Conservation (phyloP, 2,797 vertebrate genomes). For the Ara ararauna region DNA sequence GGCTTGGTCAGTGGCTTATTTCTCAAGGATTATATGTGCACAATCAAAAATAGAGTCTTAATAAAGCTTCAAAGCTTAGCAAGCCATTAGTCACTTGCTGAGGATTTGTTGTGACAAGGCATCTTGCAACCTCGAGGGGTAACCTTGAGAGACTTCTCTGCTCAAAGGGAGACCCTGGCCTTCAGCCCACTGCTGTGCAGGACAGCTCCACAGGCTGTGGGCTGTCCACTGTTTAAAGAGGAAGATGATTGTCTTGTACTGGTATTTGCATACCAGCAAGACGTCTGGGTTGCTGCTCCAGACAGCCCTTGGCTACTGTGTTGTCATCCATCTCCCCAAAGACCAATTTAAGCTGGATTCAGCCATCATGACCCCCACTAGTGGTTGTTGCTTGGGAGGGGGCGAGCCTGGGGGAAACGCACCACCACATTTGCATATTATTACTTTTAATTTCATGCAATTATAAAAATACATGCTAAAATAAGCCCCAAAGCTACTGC, state of each 20-base stretch:
- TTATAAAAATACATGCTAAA: background rate
- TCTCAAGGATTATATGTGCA: background rate
- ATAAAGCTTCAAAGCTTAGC: background rate
- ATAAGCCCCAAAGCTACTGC: background rate
- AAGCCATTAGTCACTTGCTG: background rate
- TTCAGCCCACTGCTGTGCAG: fast-evolving
- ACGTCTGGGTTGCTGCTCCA: background rate
- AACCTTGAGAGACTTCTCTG: background rate
- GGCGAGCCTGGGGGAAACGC: background rate
- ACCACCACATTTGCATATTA: background rate
- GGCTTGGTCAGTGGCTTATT: background rate
- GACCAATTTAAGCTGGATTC: background rate
- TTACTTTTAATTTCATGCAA: background rate
- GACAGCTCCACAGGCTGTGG: background rate
- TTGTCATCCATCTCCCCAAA: background rate
- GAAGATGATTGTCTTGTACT: background rate
- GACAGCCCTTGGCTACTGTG: background rate
- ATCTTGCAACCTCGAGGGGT: background rate
- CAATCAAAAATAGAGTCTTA: background rate
- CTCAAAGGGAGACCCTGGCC: background rate
- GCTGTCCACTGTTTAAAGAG: background rate
- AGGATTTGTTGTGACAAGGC: background rate
- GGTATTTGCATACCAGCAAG: background rate
- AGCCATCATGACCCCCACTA: background rate
- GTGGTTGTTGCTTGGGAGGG: background rate